Conservation (phyloP, 2,797 vertebrate genomes). For the Platyrinchus mystaceus region DNA sequence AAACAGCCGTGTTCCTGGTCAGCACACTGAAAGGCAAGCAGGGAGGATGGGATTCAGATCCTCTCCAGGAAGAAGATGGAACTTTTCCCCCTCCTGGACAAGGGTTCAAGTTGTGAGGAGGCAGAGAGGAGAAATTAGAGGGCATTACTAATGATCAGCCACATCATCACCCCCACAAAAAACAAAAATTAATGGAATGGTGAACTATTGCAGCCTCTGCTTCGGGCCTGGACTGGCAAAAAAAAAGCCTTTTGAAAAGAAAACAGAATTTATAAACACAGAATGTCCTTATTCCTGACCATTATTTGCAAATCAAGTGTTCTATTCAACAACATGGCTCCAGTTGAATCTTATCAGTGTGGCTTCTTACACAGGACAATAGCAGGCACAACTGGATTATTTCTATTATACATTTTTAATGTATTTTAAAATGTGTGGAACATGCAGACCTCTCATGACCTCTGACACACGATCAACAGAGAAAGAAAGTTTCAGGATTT, state of each 20-base stretch:
- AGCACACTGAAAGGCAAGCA: background rate
- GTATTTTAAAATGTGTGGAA: background rate
- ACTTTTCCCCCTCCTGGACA: background rate
- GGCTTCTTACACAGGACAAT: background rate
- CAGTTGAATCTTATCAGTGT: background rate
- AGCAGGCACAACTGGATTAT: background rate
- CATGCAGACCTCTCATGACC: background rate
- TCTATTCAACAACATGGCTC: background rate
- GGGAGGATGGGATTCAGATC: background rate
- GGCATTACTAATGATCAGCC: background rate
- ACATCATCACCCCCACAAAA: background rate
- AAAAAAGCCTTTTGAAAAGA: background rate
- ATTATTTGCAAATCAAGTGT: background rate
- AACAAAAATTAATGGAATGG: background rate
- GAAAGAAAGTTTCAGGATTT: background rate
- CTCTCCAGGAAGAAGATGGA: background rate
- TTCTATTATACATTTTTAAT: background rate
- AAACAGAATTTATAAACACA: background rate
- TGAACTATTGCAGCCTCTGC: accelerated
- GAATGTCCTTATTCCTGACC: background rate
- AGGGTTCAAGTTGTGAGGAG: background rate
- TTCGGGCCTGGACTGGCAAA: background rate
- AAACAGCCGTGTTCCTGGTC: accelerated
- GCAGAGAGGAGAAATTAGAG: background rate
- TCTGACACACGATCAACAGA: background rate